Percentiles rank a stretch among this genome's conserved stretches.
Evolutionary conservation across 1,140 invertebrate genomes (phyloP).

Genomic region (Drusus annulatus): DNA sequence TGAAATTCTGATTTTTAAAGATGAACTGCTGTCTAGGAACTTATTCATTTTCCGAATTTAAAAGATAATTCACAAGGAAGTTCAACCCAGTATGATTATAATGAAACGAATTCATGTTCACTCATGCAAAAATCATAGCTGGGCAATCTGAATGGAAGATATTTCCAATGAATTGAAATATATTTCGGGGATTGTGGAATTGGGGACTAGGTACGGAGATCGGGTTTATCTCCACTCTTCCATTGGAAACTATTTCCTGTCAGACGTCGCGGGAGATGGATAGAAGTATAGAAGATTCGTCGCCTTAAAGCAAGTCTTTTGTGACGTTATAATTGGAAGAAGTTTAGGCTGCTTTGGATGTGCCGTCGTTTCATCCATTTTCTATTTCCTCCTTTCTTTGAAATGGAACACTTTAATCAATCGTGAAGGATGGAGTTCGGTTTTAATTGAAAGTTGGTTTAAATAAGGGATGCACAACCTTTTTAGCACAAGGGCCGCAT

Average conservation of each 20-base stretch:
- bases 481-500: too few species aligned
- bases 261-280: conserved; percentile 28
- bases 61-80: too few species aligned
- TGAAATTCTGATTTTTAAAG: too few species aligned
- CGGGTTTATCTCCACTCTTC: conserved; percentile 28
- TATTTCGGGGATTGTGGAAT: too few species aligned
- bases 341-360: background rate
- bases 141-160: conserved; percentile 7
- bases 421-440: background rate
- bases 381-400: background rate
- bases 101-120: too few species aligned
- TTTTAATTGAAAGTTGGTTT: background rate
- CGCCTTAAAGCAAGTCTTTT: conserved; percentile 46
- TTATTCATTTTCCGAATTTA: too few species aligned
- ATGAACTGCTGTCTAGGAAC: too few species aligned
- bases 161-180: conserved; percentile 7
- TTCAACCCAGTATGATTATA: too few species aligned
- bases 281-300: conserved; percentile 43
- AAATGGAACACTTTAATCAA: background rate
- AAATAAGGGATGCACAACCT: too few species aligned
- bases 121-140: background rate
- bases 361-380: too few species aligned
- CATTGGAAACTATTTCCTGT: conserved; percentile 51
- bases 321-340: conserved; percentile 53
- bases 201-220: conserved; percentile 11